Percentiles rank a stretch among this genome's conserved stretches.
Conservation (phyloP, 2,797 vertebrate species). For the Chelon labrosus region DNA sequence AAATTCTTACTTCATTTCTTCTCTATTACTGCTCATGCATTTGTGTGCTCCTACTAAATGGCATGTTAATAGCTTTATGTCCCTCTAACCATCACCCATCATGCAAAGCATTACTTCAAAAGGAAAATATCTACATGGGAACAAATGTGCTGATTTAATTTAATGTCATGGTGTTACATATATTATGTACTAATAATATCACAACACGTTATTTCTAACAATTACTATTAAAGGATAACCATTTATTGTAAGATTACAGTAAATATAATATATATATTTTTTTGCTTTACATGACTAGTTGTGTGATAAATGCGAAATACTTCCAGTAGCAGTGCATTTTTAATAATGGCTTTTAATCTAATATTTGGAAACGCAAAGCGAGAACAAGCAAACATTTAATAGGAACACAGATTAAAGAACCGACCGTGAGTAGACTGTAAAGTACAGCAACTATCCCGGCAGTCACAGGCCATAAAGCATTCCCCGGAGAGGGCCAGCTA, state of each 20-base stretch:
- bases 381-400: conserved; percentile 12
- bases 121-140: background rate
- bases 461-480: conserved; percentile 48
- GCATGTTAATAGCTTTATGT: no score
- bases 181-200: background rate
- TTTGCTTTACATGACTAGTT: background rate
- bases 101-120: no score
- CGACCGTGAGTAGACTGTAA: conserved; percentile 20
- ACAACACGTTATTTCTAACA: background rate
- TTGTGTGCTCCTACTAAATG: no score
- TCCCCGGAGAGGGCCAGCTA: conserved; percentile 45
- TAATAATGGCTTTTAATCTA: background rate
- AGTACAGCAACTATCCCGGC: conserved; percentile 35
- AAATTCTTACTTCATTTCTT: no score
- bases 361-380: conserved; percentile 14
- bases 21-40: no score
- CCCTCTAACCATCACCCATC: no score
- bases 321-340: background rate
- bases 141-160: background rate
- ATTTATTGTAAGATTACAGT: no score
- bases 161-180: background rate
- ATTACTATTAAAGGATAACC: background rate
- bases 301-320: background rate
- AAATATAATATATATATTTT: no score
- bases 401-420: conserved; percentile 19